These are phyloP conservation scores for Clarias fuscus DNA, from an alignment of 2,797 vertebrate genomes.

Conservation along the genomic window DNA sequence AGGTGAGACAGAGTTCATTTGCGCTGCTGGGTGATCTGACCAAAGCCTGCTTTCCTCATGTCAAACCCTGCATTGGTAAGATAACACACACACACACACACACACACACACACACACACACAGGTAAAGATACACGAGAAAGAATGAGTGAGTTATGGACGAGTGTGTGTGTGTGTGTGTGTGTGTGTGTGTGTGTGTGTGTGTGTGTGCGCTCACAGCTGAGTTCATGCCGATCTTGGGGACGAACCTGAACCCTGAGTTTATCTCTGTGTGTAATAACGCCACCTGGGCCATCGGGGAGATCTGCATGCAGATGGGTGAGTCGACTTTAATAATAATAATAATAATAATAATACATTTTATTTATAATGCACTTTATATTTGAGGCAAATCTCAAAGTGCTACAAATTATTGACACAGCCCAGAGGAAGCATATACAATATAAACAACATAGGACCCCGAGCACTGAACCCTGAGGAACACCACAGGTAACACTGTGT, in stretches of 20 bases:
- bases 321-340: conserved; percentile 58
- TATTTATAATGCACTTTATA: too few species aligned
- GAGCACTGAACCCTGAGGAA: too few species aligned
- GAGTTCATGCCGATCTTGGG: conserved; percentile 95
- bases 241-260: conserved; percentile 93
- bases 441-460: too few species aligned
- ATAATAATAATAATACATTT: too few species aligned
- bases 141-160: too few species aligned
- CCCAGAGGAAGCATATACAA: too few species aligned
- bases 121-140: too few species aligned
- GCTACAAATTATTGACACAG: too few species aligned
- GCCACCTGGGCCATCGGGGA: conserved; percentile 97
- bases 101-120: too few species aligned
- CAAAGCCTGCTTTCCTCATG: conserved; percentile 92
- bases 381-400: too few species aligned
- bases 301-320: conserved; percentile 97
- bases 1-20: conserved; percentile 93
- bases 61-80: conserved; percentile 91
- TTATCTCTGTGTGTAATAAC: conserved; percentile 96
- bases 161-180: too few species aligned
- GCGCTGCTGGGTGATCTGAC: conserved; percentile 90
- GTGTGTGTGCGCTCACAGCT: conserved; percentile 66
- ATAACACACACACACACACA: not conserved
- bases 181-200: conserved; percentile 21
- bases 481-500: too few species aligned